Evolutionary conservation across 2,113 vertebrate genomes (phyloP), one percentile per base, ranked within the genome.

Genomic region (Pachyramphus minor): DNA sequence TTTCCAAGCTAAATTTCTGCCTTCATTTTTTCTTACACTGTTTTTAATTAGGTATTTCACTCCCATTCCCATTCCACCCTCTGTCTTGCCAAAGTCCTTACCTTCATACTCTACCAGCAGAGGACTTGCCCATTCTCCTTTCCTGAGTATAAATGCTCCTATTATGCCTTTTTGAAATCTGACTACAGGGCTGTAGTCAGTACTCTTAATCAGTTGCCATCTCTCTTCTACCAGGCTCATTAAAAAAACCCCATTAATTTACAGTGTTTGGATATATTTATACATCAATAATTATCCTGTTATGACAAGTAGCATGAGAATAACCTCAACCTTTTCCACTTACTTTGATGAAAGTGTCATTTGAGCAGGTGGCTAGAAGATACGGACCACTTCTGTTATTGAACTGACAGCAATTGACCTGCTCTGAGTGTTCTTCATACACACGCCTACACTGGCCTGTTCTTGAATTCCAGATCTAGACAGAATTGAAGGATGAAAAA

Each of bases 351-450:
- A 95, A 93, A 42, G 60, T 96, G 96, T 99, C 99, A 62, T 98
- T 98, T 56, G 99, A 99, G 84, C 98, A 99, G 55, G 99, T 99
- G 86, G 98, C 99, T 94, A 99, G 98, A 52, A 99, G 98, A 89
- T 98, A 97, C 52, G 94, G 98, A 8, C 80, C 96, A 45, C 88
- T 80, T 7, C 75, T 97, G 93, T 99, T 99, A 76, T 98, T 99
- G 83, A 99, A 99, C 96, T 98, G 98, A 92, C 99, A 99, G 97
- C 99, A 99, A 55, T 98, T 99, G 93, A 99, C 98, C 94, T 99
- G 99, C 95, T 99, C 99, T 1, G 97, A 91, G 18, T 99, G 99
- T 49, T 99, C 99, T 30, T 98, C 96, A 16, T 99, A 99, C 6
- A 95, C 91, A 49, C 97, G 92, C 19, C 97, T 85, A 77, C 99